Evolutionary conservation across 2,113 vertebrate genomes (phyloP).

Genomic region (Piliocolobus tephrosceles): DNA sequence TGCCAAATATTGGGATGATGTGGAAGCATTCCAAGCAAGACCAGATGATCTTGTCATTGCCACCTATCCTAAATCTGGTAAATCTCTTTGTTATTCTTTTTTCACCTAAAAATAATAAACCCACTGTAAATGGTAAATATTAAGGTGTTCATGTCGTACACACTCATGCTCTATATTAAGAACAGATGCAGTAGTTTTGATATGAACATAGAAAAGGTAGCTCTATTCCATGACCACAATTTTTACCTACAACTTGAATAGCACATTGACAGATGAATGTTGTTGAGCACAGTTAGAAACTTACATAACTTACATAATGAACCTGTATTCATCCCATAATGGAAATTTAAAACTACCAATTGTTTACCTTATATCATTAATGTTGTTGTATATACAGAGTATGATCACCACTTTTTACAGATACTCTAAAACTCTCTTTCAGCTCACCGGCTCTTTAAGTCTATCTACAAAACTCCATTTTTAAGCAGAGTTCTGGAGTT

Average conservation of each 20-base stretch:
- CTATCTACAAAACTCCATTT: neutral
- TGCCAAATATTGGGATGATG: slow-evolving; percentile 61
- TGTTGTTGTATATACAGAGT: neutral
- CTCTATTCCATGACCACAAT: neutral
- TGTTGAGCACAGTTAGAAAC: neutral
- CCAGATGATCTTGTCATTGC: slow-evolving; percentile 76
- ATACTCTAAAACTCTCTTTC: neutral
- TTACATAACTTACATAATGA: neutral
- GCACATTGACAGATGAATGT: neutral
- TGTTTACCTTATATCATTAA: neutral
- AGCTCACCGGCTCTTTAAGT: neutral
- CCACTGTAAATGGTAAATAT: neutral
- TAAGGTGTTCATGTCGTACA: neutral
- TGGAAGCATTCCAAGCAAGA: slow-evolving; percentile 78
- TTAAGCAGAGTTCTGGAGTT: neutral
- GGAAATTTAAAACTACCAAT: neutral
- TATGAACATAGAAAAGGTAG: neutral
- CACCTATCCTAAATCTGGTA: slow-evolving; percentile 81
- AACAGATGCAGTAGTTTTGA: neutral
- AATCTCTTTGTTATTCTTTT: neutral
- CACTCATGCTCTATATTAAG: neutral
- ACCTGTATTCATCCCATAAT: neutral
- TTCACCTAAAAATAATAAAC: neutral
- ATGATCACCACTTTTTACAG: neutral
- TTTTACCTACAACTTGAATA: neutral